Base-by-base conservation (phyloP, 2,113 vertebrate species). In the Nibea coibor region DNA sequence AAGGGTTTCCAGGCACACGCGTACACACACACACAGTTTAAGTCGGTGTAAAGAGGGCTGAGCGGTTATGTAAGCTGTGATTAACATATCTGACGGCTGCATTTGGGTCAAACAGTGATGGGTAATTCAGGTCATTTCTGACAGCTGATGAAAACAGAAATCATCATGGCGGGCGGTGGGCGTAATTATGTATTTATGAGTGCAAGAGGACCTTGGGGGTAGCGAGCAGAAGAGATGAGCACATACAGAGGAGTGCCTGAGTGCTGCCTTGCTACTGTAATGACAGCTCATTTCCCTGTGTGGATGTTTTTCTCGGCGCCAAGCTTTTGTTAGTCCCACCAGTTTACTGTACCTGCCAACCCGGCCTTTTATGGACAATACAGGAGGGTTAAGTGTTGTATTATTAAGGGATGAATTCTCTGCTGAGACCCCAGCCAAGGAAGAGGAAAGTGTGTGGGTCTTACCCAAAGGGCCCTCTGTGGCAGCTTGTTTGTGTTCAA, bases 121-220 rank as follows among this genome's bases (percentile, higher is more conserved):
- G 82, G 86, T 88, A 94, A 95, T 93, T 91, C 90, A 94, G 94
- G 92, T 94, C 92, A 94, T 79, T 95, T 94, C 78, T 95, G 94
- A 95, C 94, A 95, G 92, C 91, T 94, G 94, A 95, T 94, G 91
- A 94, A 94, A 94, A 94, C 91, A 90, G 88, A 93, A 94, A 91
- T 93, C 88, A 90, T 93, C 82, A 74, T 88, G 91, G 87, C 81
- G 83, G 78, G 91, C 50, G 75, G 83, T 87, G 83, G 90, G 84
- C 77, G 73, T 93, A 93, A 94, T 95, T 92, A 94, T 92, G 87
- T 93, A 94, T 95, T 95, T 94, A 94, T 94, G 92, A 95, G 90
- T 80, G 72, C 78, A 80, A 93, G 88, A 89, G 86, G 92, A 94
- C 91, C 92, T 93, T 88, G 83, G 90, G 93, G 89, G 91, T 81